These are phyloP conservation scores for Teleopsis dalmanni DNA, from an alignment of 1,140 invertebrate species.

Conservation along the genomic window DNA sequence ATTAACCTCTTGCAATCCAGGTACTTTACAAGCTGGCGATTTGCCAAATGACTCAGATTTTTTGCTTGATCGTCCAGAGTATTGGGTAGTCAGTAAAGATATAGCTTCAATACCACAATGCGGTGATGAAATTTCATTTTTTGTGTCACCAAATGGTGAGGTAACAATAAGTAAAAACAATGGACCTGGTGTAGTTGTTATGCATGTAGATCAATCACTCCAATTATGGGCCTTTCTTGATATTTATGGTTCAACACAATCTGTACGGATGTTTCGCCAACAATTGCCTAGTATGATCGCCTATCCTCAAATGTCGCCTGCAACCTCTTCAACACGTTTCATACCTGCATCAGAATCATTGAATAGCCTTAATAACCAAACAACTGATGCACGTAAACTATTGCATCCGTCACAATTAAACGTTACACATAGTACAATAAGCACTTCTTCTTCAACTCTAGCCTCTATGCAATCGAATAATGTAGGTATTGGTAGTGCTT, in stretches of 20 bases:
- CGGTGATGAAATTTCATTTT: constrained; percentile 88
- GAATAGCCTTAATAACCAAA: constrained; percentile 45
- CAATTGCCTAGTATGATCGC: constrained; percentile 39
- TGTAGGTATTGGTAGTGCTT: neutral
- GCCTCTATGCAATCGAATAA: constrained; percentile 21
- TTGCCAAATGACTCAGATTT: constrained; percentile 90
- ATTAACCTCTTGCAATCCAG: constrained; percentile 87
- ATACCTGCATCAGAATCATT: constrained; percentile 46
- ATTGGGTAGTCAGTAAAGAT: constrained; percentile 94
- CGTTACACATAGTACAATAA: constrained; percentile 24
- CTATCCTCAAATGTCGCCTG: constrained; percentile 20
- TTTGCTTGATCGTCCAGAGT: constrained; percentile 88
- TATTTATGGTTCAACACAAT: constrained; percentile 87
- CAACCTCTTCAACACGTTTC: constrained; percentile 15
- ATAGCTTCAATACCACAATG: constrained; percentile 73
- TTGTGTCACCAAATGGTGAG: constrained; percentile 74
- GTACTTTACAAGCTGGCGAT: constrained; percentile 59
- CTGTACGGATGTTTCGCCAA: constrained; percentile 61
- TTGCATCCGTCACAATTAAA: constrained; percentile 26
- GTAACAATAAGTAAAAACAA: constrained; percentile 85
- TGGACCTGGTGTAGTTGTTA: constrained; percentile 69
- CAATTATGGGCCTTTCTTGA: constrained; percentile 93
- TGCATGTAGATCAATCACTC: constrained; percentile 89
- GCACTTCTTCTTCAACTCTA: constrained; percentile 21
- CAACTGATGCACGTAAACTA: constrained; percentile 39